phyloP scores from a whole-genome alignment of 2,113 vertebrate genomes.

The Fulmarus glacialis region DNA sequence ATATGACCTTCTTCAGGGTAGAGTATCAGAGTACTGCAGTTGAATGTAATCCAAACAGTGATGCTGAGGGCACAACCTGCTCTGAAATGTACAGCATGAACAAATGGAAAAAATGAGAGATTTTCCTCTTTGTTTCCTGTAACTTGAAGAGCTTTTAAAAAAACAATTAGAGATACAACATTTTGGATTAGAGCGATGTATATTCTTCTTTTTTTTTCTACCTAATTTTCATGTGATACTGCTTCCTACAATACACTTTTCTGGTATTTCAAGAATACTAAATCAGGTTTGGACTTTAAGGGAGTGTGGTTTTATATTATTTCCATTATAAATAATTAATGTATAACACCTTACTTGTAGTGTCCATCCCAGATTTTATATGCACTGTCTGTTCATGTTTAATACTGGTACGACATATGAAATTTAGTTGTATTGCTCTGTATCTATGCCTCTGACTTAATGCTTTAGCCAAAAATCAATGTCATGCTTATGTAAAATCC shows the following conservation, averaged over 20 bases:
- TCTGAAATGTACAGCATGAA: background rate
- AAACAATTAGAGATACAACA: background rate
- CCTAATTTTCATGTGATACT: background rate
- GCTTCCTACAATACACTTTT: background rate
- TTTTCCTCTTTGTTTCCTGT: background rate
- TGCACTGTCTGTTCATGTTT: background rate
- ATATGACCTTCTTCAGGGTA: background rate
- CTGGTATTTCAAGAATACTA: background rate
- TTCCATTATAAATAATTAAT: background rate
- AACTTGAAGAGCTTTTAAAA: background rate
- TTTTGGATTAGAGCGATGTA: background rate
- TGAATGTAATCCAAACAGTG: background rate
- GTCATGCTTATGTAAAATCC: rapidly evolving
- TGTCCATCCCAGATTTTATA: background rate
- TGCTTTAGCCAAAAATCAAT: background rate
- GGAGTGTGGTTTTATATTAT: background rate
- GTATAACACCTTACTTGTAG: background rate
- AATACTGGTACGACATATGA: rapidly evolving
- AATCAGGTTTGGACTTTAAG: background rate
- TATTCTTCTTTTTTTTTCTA: background rate
- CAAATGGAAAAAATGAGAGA: background rate
- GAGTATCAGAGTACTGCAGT: background rate
- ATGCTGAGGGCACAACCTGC: background rate
- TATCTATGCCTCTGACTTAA: background rate
- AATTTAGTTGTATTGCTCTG: background rate